A percentile compares a stretch with the other conserved stretches of the same genome.
phyloP scores from a whole-genome alignment of 2,797 vertebrate genomes.

The Fringilla coelebs region DNA sequence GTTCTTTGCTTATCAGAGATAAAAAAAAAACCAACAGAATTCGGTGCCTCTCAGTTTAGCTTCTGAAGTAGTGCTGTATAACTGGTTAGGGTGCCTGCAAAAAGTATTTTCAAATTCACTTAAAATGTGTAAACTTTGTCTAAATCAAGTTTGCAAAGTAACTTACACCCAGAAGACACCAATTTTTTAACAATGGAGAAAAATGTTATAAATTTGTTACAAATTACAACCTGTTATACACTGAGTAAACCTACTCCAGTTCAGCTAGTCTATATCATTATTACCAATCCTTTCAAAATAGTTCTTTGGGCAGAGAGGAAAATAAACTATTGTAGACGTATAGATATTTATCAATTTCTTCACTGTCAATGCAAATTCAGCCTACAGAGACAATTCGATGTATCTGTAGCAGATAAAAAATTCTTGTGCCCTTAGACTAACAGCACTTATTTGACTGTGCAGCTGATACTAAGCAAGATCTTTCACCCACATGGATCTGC shows the following conservation, averaged over 20 bases:
- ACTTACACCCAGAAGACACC: background rate
- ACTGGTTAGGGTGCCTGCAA: background rate
- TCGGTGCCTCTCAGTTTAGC: background rate
- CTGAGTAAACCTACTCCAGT: background rate
- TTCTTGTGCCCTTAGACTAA: background rate
- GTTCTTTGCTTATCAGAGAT: background rate
- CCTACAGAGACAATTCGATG: background rate
- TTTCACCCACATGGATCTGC: background rate
- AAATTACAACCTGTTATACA: background rate
- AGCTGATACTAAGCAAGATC: background rate
- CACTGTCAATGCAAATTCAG: background rate
- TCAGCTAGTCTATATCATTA: background rate
- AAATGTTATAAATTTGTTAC: background rate
- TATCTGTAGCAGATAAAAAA: background rate
- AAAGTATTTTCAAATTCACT: background rate
- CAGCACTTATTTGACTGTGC: background rate
- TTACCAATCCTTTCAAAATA: background rate
- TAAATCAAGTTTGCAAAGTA: background rate
- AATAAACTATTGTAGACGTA: background rate
- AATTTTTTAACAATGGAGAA: background rate
- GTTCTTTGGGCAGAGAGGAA: background rate
- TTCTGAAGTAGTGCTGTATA: background rate
- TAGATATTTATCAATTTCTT: background rate
- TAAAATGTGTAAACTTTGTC: background rate
- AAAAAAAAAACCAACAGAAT: background rate